Conservation (phyloP, 1,140 invertebrate genomes). For the Philaenus spumarius region DNA sequence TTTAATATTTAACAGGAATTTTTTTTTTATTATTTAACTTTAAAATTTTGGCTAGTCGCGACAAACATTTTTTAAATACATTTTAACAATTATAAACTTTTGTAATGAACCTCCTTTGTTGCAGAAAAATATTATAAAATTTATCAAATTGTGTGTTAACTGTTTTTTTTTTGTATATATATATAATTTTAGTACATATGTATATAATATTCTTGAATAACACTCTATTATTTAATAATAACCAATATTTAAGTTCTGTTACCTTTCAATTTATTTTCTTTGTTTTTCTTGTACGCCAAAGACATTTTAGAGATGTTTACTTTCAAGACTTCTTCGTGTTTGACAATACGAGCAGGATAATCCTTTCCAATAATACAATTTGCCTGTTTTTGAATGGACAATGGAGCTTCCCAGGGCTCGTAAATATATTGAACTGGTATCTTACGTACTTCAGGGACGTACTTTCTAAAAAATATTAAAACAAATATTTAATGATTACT, state of each 20-base stretch:
- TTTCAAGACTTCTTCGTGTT: slow-evolving; percentile 65
- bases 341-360: slow-evolving; percentile 80
- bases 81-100: too few species aligned
- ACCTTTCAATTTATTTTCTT: slow-evolving; percentile 46
- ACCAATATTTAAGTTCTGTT: not conserved
- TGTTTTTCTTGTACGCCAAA: slow-evolving; percentile 75
- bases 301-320: slow-evolving; percentile 82
- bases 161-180: too few species aligned
- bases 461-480: slow-evolving; percentile 52
- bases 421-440: slow-evolving; percentile 82
- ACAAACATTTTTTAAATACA: too few species aligned
- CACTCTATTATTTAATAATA: too few species aligned
- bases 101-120: too few species aligned
- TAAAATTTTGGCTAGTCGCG: too few species aligned
- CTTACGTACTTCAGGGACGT: slow-evolving; percentile 72
- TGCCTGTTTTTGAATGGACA: slow-evolving; percentile 63
- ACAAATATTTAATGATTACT: not conserved
- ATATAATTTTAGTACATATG: too few species aligned
- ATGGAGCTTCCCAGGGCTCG: slow-evolving; percentile 82
- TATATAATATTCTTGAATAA: too few species aligned
- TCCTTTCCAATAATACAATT: slow-evolving; percentile 79
- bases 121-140: too few species aligned
- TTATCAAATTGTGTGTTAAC: too few species aligned
- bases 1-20: too few species aligned
- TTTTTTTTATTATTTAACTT: too few species aligned